Base-by-base conservation (phyloP, 1,140 invertebrate species). In the Heliconius hewitsoni region DNA sequence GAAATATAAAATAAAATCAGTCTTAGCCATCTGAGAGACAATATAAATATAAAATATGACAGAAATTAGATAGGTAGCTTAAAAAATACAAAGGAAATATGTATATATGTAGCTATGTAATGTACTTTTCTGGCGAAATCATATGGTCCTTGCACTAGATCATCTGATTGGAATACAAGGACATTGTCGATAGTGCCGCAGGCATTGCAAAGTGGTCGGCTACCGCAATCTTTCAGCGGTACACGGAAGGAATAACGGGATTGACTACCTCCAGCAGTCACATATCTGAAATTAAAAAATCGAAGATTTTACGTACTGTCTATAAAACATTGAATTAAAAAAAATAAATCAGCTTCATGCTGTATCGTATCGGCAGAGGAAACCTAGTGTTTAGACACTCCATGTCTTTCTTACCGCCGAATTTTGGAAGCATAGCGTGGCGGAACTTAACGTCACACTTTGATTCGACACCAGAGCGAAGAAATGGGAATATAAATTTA, bases 141-240 rank as follows among this genome's bases (percentile, higher is more conserved):
- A 37, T 83, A 83, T 19, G 93, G 78, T 23, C 93, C 96, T 88
- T 96, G 96, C 39, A 97, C 95, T 37, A 95, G 91, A 81, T 96
- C 95, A 84, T 97, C 96, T 55, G 96, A 94, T 87, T 97, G 96
- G 81, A 97, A 96, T 74, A 97, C 95, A 2, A 97, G 92, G 50
- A 96, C 94, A 80, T 96, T 96, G 87, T 96, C 96, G 52, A 96
- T 90, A 46, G 96, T 95, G 27, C 95, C 94, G 79, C 96, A 96
- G 16, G 96, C 93, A 19, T 95, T 94, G 84, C 96, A 96, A 4
- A 95, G 94, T 1, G 96, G 95, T 42, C 95, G 94, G 27, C 95
- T 95, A 27, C 96, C 96, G 81, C 96, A 97, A 42, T 95, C 96
- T 52, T 96, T 93, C 74, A 95, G 91, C 30, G 96, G 96, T n/a